Conservation (phyloP, 2,113 vertebrate species). For the Prolemur simus region DNA sequence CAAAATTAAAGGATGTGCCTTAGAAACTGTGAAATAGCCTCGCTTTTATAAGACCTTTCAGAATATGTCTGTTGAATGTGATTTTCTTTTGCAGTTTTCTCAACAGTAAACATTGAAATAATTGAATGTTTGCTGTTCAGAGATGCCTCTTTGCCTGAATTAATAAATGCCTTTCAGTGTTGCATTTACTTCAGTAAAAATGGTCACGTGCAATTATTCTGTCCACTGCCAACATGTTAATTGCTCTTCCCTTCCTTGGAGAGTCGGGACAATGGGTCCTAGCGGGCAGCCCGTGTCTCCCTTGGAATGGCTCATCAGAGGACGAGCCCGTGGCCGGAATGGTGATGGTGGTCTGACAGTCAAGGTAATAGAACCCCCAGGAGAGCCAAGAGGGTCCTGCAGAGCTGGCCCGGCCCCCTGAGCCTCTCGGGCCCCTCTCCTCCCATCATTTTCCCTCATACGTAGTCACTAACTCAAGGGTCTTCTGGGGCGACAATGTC, state of each 20-base stretch:
- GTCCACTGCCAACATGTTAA: neutral
- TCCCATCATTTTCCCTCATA: accelerated
- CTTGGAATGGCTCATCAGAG: accelerated
- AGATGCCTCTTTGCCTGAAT: neutral
- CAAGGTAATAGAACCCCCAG: neutral
- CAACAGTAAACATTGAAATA: neutral
- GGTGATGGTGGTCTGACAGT: accelerated
- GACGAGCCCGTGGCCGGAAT: accelerated
- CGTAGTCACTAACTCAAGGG: neutral
- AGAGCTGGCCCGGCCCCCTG: neutral
- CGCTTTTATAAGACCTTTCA: neutral
- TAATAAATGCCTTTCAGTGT: neutral
- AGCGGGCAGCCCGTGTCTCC: neutral
- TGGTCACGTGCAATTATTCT: neutral
- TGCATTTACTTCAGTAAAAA: neutral
- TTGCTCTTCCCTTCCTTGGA: neutral
- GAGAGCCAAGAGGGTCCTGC: too few relatives aligned
- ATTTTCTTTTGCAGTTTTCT: neutral
- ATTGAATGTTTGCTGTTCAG: neutral
- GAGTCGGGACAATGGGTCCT: neutral
- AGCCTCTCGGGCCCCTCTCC: accelerated
- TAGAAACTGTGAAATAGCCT: neutral
- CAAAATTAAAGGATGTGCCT: accelerated
- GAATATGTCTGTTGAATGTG: neutral
- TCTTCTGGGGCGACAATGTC: accelerated